Conservation (phyloP, 2,113 vertebrate species). For the Serinus canaria region DNA sequence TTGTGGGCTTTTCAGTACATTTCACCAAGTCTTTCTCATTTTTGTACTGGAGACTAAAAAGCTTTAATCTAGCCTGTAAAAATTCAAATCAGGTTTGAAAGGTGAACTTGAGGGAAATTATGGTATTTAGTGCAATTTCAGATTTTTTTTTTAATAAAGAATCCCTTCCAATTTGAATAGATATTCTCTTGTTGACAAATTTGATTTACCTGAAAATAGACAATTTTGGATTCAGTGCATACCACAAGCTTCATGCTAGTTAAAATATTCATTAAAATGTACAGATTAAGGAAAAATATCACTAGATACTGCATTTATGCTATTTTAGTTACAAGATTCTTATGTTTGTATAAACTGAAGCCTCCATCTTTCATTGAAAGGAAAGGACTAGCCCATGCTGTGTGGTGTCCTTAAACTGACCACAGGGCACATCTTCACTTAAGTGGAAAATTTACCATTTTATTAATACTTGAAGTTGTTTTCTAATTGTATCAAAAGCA, state of each 20-base stretch:
- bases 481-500: background rate
- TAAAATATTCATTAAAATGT: background rate
- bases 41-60: background rate
- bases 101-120: background rate
- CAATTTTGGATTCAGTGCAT: background rate
- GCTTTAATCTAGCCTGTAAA: background rate
- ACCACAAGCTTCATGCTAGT: background rate
- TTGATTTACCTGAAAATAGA: background rate
- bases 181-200: background rate
- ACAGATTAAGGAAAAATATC: background rate
- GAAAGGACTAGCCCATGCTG: background rate
- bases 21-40: background rate
- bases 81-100: background rate
- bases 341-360: background rate
- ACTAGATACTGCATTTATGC: background rate
- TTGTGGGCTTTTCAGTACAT: background rate
- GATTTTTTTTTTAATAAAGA: background rate
- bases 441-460: background rate
- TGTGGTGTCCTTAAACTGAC: background rate
- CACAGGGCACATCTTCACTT: background rate
- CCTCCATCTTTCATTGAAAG: background rate
- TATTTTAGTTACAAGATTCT: background rate
- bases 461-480: background rate
- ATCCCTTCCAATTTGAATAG: background rate
- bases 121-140: background rate